Evolutionary conservation across 1,140 invertebrate genomes (phyloP), one percentile per base, ranked within the genome.

Genomic region (Ladona fulva): DNA sequence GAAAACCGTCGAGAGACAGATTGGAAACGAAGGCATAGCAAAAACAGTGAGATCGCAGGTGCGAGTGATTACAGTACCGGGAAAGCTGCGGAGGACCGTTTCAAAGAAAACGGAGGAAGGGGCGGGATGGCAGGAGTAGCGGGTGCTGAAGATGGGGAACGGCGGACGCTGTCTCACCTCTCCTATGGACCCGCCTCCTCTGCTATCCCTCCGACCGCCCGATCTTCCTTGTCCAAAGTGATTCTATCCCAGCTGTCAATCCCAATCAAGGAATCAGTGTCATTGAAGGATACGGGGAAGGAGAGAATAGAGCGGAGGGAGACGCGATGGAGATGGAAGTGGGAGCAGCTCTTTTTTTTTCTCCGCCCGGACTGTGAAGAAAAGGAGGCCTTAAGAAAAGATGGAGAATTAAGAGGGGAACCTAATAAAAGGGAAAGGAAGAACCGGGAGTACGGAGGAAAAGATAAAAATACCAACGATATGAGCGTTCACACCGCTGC

Each of bases 251-350:
- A 22, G 52, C 52, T 66, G 52, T 66, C 52, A 66, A 66, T 66
- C 52, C 52, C 52, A 66, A 66, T 66, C 52, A 66, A 66, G 52
- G 52, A 66, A 66, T 66, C 52, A 66, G 52, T 66, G 52, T 66
- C 52, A 66, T 66, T 66, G 52, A 66, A 66, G 52, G n/a, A 22
- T 19, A 66, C 14, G 52, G n/a, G 1, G 52, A 12, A 6, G 52
- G 52, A 12, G n/a, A 3, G 52, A 16, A 66, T 66, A 19, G 52
- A 22, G n/a, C n/a, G n/a, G 44, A 19, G 44, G 52, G 52, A 22
- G 52, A 66, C 3, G 3, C 16, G n/a, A 22, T 66, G 52, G 52
- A 66, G 3, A 66, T 5, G 3, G 44, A 52, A 11, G 44, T 10
- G 10, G 44, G 44, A 6, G 52, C 3, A 22, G 52, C n/a, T 66